A percentile compares a stretch with the other conserved stretches of the same genome.
Evolutionary conservation across 2,888 invertebrate genomes (phyloP).

Genomic region (Andrena praecox): DNA sequence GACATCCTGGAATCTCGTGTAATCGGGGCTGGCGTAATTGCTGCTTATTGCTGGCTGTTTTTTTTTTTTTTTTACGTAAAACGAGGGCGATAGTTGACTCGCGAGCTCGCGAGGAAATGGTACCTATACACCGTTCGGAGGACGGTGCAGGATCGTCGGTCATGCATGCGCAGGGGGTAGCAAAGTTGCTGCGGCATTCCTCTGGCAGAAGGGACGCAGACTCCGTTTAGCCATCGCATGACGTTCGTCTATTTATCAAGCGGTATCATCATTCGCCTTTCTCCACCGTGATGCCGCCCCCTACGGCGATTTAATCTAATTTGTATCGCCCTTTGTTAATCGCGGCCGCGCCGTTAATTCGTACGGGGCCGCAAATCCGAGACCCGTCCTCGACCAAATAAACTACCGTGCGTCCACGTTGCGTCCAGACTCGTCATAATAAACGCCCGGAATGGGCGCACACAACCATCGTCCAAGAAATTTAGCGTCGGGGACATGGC

Average conservation of each 20-base stretch:
- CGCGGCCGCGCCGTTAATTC: conserved; percentile 81
- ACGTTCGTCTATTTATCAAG: conserved; percentile 84
- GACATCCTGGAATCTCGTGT: conserved; percentile 8
- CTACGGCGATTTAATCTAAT: conserved; percentile 85
- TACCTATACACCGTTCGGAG: background rate
- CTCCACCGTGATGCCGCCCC: conserved; percentile 82
- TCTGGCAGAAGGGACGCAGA: conserved; percentile 69
- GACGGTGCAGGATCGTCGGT: conserved; percentile 27
- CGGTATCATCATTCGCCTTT: conserved; percentile 83
- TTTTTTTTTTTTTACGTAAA: background rate
- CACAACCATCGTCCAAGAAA: background rate
- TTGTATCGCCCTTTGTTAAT: conserved; percentile 85
- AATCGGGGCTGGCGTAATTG: conserved; percentile 30
- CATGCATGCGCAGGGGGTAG: conserved; percentile 18
- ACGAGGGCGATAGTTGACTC: background rate
- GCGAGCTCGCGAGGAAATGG: background rate
- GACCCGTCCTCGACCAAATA: conserved; percentile 75
- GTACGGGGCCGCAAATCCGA: conserved; percentile 76
- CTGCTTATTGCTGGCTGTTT: background rate
- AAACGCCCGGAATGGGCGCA: conserved; percentile 55
- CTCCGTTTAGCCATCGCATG: conserved; percentile 84
- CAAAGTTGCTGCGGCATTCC: conserved; percentile 52
- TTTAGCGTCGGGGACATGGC: background rate
- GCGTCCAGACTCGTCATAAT: conserved; percentile 70
- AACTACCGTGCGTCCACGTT: conserved; percentile 79